Conservation (phyloP, 1,140 invertebrate species). For the Anastrepha obliqua region DNA sequence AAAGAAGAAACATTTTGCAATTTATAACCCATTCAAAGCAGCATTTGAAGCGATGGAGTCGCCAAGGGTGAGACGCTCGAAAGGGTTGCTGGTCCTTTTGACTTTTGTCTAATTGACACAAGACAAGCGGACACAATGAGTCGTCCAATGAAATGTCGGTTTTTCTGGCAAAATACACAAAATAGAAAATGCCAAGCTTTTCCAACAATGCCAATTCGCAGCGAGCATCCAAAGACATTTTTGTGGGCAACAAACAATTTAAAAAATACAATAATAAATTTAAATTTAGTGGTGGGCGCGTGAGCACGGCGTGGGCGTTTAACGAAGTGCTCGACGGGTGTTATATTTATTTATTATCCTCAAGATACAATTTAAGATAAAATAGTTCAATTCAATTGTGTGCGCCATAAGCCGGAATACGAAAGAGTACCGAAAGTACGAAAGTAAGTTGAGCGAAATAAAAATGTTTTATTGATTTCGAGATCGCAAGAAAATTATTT, state of each 20-base stretch:
- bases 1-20: constrained; percentile 29
- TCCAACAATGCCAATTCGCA: background rate
- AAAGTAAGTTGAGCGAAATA: background rate
- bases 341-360: constrained; percentile 49
- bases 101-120: constrained; percentile 45
- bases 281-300: background rate
- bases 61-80: background rate
- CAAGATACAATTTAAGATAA: constrained; percentile 54
- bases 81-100: constrained; percentile 11
- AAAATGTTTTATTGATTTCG: constrained; percentile 56
- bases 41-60: background rate
- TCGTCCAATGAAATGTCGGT: constrained; percentile 21
- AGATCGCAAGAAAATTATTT: constrained; percentile 55
- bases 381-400: constrained; percentile 52
- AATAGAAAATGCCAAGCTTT: background rate
- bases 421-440: background rate
- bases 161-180: background rate
- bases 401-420: background rate
- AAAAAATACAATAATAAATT: constrained; percentile 34
- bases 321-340: background rate
- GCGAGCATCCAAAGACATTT: background rate
- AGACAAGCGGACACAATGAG: constrained; percentile 36
- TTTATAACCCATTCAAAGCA: constrained; percentile 25
- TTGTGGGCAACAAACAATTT: constrained; percentile 11
- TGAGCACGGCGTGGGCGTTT: background rate